Conservation (phyloP, 64 coral and sea anemone species). For the Montipora cactus region DNA sequence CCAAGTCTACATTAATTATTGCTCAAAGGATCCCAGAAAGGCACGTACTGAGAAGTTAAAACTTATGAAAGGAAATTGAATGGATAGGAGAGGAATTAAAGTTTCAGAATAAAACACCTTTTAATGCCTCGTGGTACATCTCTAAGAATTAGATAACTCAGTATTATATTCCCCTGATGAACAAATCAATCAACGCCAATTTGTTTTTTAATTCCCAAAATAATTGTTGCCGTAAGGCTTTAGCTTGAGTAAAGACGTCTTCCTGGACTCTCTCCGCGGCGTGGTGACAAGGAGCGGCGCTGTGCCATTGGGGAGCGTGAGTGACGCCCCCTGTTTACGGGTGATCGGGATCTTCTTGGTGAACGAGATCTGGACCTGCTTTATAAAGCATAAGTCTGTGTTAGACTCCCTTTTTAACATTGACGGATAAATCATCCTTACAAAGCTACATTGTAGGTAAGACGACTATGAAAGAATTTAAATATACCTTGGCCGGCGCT, state of each 20-base stretch:
- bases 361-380: conserved; percentile 80
- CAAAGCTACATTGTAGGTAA: no score
- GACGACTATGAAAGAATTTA: neutral
- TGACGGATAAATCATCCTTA: no score
- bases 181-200: neutral
- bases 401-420: neutral
- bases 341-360: conserved; percentile 65
- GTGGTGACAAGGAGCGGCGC: conserved; percentile 63
- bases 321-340: conserved; percentile 30
- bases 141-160: neutral
- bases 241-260: conserved; percentile 37
- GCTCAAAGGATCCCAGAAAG: neutral
- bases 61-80: no score
- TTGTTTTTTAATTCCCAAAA: neutral
- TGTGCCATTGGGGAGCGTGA: conserved; percentile 46
- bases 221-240: neutral
- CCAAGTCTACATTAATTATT: neutral
- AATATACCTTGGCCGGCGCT: conserved; percentile 32
- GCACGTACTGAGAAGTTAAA: no score
- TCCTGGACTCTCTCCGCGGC: conserved; percentile 43
- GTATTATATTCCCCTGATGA: neutral
- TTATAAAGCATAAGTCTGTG: neutral
- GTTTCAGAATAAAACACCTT: no score
- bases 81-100: no score
- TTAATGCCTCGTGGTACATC: no score